Base-by-base conservation (phyloP, 1,140 invertebrate species). In the Drosophila azteca region DNA sequence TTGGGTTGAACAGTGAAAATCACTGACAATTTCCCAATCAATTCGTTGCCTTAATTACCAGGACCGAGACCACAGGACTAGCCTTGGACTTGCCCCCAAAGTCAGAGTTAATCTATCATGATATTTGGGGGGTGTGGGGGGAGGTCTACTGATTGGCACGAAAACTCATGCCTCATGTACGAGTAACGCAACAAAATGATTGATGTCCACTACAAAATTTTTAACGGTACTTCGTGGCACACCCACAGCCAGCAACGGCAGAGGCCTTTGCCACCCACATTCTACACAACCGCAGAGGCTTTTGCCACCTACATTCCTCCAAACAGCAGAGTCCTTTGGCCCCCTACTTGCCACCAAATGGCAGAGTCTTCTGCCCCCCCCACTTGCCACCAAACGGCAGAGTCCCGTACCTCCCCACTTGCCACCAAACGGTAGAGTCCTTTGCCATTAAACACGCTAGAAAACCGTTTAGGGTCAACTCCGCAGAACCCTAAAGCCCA, bases 181-280 rank as follows among this genome's bases (percentile, higher is more conserved):
- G 17, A 20, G 1, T 20, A 52, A 53, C 20, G 45, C 52, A 69
- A 67, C 67, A 70, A 70, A 69, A 69, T 69, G 67, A 70, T 70
- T 70, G 67, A 70, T 70, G 67, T 69, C 65, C 67, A 70, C 51
- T 70, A 70, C 64, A 70, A 69, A 58, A 70, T 70, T 69, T 69
- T 58, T 69, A 44, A 58, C 69, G 49, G 51, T 69, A 39, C 49
- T 63, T 29, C 6, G 20, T n/a, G 62, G 13, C 51, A 68, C 64
- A n/a, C 63, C 13, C 17, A n/a, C n/a, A n/a, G n/a, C n/a, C n/a
- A n/a, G n/a, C n/a, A n/a, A 20, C 17, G 17, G 17, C 17, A 20
- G 17, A 20, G 17, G 17, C 17, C 17, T 20, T 20, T 20, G 17
- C 17, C 17, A 20, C 17, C 17, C 17, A 20, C 17, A 20, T 20